Base-by-base conservation (phyloP, 2,888 invertebrate genomes). In the Dorcus parallelipipedus region DNA sequence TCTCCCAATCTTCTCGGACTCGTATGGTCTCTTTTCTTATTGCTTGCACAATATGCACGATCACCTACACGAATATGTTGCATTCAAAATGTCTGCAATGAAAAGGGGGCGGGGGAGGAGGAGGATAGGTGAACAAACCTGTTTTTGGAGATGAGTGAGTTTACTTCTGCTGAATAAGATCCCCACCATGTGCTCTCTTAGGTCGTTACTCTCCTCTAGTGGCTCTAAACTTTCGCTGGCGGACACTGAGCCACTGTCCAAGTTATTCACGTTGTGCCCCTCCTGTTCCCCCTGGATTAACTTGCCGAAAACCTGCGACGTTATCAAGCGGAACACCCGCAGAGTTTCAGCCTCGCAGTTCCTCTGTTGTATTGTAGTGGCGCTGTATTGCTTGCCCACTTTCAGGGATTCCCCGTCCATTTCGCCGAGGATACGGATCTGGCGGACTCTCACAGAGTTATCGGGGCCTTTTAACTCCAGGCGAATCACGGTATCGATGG, bases 131-230 rank as follows among this genome's bases (percentile, higher is more conserved):
- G 4, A 26, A 62, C 77, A 71, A 58, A 93, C 94, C 83, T 95
- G 95, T 77, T 93, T 93, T 76, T 97, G 97, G 53, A 97, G 81
- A 69, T 95, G 92, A 0, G 95, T 95, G 23, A 97, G 81, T 76
- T 96, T 95, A 75, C 94, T 94, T 50, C 96, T 86, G 57, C 95
- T 94, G 78, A 97, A 97, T 49, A 97, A 81, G 69, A 97, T 97
- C 60, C 97, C 96, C 47, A 97, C 97, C 85, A 97, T 95, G 74
- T 97, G 97, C 73, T 97, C 97, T 45, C 95, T 86, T 6, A 97
- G 64, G 76, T 82, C 71, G 73, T 82, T 77, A 73, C 80, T 76
- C 60, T 79, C 78, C 64, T 78, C 78, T 45, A 77, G 61, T 69
- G 83, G 76, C 78, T 85, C 76, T 74, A 71, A 63, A 52, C 69